Conservation (phyloP, 2,797 vertebrate species). For the Sebastes iracundus region DNA sequence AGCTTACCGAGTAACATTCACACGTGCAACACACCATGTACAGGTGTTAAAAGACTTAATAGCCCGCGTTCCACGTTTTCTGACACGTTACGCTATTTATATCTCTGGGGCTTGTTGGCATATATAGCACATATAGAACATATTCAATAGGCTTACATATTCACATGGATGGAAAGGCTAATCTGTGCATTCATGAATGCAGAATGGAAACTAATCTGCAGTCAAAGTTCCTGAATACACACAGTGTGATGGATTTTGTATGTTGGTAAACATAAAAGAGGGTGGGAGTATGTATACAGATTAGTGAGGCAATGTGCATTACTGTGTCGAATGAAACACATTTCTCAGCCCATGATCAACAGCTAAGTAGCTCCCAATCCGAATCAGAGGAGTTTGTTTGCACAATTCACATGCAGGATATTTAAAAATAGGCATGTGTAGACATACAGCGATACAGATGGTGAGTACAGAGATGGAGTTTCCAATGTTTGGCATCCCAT, state of each 20-base stretch:
- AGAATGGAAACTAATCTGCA: constrained; percentile 46
- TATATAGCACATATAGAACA: constrained; percentile 15
- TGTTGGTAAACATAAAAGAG: constrained; percentile 30
- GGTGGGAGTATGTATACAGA: neutral
- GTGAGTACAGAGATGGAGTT: neutral
- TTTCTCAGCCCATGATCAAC: neutral
- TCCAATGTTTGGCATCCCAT: constrained; percentile 3
- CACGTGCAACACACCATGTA: neutral
- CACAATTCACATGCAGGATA: neutral
- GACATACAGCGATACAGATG: neutral
- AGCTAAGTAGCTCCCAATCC: constrained; percentile 23
- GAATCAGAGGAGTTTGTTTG: constrained; percentile 14
- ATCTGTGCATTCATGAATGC: constrained; percentile 25
- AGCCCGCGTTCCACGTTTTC: constrained; percentile 9
- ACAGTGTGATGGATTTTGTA: constrained; percentile 6
- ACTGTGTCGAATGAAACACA: constrained; percentile 14
- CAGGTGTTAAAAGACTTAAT: neutral
- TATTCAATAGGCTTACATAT: constrained; percentile 42
- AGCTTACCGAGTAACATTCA: neutral
- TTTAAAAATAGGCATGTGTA: neutral
- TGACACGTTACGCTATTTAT: constrained; percentile 34
- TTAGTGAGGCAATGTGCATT: constrained; percentile 26
- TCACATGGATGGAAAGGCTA: constrained; percentile 39
- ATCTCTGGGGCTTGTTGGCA: constrained; percentile 7
- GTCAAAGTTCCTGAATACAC: constrained; percentile 14